These are phyloP conservation scores for Pachliopta kotzebuea DNA, from an alignment of 2,888 invertebrate genomes.

Conservation along the genomic window DNA sequence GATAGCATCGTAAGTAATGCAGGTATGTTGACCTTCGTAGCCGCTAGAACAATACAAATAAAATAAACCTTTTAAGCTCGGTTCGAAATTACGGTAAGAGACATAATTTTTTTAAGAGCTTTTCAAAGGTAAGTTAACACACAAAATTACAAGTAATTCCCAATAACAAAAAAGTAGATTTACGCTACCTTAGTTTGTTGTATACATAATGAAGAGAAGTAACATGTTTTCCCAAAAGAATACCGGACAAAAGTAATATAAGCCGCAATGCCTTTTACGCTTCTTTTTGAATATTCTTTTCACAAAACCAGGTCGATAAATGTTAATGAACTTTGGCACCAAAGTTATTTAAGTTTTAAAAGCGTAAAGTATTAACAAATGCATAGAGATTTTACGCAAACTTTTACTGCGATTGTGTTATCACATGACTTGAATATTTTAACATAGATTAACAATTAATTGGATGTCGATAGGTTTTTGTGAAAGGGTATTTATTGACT, in stretches of 20 bases:
- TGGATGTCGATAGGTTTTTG: not conserved
- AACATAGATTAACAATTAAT: slow-evolving; percentile 13
- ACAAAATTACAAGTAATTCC: no score
- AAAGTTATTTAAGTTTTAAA: slow-evolving; percentile 19
- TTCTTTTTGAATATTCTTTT: not conserved
- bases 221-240: no score
- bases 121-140: no score
- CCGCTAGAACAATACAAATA: slow-evolving; percentile 76
- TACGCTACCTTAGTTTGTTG: no score
- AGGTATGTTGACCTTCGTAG: slow-evolving; percentile 86
- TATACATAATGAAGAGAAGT: no score
- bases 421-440: slow-evolving; percentile 18
- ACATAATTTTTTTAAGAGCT: no score
- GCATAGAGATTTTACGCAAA: slow-evolving; percentile 10
- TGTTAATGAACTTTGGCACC: slow-evolving; percentile 29
- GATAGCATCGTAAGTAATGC: slow-evolving; percentile 94
- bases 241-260: not conserved
- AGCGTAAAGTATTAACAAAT: slow-evolving; percentile 14
- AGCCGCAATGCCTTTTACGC: no score
- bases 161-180: no score
- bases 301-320: slow-evolving; percentile 1
- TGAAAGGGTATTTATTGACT: not conserved
- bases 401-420: slow-evolving; percentile 9
- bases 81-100: not conserved
- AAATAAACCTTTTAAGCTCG: slow-evolving; percentile 2